These are phyloP conservation scores for Drosophila austrosaltans DNA, from an alignment of 2,888 invertebrate genomes.

Conservation along the genomic window DNA sequence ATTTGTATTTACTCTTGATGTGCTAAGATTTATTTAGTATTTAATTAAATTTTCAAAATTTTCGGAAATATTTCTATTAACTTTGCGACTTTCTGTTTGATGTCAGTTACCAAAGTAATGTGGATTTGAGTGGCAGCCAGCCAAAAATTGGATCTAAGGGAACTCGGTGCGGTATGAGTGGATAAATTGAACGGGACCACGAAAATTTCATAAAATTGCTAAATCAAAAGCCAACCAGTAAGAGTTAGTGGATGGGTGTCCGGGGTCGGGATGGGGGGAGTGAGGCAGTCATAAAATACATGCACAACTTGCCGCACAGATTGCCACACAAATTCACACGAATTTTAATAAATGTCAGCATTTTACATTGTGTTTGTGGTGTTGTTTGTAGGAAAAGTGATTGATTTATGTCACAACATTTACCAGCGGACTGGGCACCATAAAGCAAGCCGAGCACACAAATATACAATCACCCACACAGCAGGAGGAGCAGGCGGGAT, in stretches of 20 bases:
- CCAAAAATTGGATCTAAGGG: neutral
- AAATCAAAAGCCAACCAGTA: slow-evolving; percentile 9
- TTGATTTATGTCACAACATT: slow-evolving; percentile 70
- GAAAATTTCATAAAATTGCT: slow-evolving; percentile 13
- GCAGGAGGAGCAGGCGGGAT: neutral
- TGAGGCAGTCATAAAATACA: slow-evolving; percentile 25
- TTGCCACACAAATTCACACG: slow-evolving; percentile 34
- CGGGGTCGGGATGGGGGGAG: neutral
- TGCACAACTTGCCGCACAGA: slow-evolving; percentile 12
- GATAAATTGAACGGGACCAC: slow-evolving; percentile 7
- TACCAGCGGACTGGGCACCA: slow-evolving; percentile 19
- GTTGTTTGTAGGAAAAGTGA: slow-evolving; percentile 37
- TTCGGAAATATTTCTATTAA: slow-evolving; percentile 11
- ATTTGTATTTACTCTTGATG: slow-evolving; percentile 5
- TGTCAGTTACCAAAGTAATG: slow-evolving; percentile 10
- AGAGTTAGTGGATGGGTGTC: neutral
- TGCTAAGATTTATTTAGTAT: neutral
- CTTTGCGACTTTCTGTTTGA: slow-evolving; percentile 10
- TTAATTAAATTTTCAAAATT: slow-evolving; percentile 20
- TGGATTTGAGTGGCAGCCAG: neutral
- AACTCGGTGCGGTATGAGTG: neutral
- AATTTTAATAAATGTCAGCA: slow-evolving; percentile 60
- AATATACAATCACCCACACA: slow-evolving; percentile 6
- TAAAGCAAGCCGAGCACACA: neutral
- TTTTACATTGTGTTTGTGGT: slow-evolving; percentile 40